Conservation (phyloP, 2,888 invertebrate genomes). For the Notodonta ziczac region DNA sequence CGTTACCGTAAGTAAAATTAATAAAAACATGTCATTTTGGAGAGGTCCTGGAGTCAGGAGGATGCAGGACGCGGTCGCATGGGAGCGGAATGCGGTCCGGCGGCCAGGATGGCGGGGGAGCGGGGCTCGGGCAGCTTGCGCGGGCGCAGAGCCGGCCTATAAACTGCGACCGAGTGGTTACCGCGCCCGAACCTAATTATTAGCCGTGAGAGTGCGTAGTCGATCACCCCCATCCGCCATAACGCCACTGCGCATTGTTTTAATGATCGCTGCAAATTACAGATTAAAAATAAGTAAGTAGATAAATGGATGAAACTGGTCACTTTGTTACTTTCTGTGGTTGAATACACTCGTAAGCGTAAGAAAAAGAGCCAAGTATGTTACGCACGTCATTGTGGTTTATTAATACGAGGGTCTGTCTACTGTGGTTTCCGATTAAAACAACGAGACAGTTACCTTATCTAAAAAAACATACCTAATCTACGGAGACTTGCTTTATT, state of each 20-base stretch:
- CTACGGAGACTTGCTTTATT: too few relatives aligned
- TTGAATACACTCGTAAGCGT: too few relatives aligned
- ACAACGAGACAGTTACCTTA: too few relatives aligned
- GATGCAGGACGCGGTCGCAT: conserved; percentile 77
- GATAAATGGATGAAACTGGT: conserved; percentile 6
- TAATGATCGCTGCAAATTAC: conserved; percentile 56
- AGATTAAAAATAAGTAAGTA: conserved; percentile 16
- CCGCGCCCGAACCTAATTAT: conserved; percentile 58
- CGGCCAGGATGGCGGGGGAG: conserved; percentile 49
- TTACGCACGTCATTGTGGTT: too few relatives aligned
- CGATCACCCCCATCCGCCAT: conserved; percentile 68
- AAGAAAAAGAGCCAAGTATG: too few relatives aligned
- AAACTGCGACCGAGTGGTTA: conserved; percentile 61
- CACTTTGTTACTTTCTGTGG: conserved; percentile 17
- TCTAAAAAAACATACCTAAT: too few relatives aligned
- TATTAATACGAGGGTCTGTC: too few relatives aligned
- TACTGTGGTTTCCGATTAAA: too few relatives aligned
- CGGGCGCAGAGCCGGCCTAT: conserved; percentile 65
- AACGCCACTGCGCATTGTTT: conserved; percentile 60
- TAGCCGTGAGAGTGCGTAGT: conserved; percentile 73
- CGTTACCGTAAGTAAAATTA: neutral
- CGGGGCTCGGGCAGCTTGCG: conserved; percentile 41
- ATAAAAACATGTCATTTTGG: conserved; percentile 56
- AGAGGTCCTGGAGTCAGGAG: conserved; percentile 66
- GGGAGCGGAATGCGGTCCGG: conserved; percentile 84